phyloP scores from a whole-genome alignment of 2,113 vertebrate genomes.

The Ceratotherium simum region DNA sequence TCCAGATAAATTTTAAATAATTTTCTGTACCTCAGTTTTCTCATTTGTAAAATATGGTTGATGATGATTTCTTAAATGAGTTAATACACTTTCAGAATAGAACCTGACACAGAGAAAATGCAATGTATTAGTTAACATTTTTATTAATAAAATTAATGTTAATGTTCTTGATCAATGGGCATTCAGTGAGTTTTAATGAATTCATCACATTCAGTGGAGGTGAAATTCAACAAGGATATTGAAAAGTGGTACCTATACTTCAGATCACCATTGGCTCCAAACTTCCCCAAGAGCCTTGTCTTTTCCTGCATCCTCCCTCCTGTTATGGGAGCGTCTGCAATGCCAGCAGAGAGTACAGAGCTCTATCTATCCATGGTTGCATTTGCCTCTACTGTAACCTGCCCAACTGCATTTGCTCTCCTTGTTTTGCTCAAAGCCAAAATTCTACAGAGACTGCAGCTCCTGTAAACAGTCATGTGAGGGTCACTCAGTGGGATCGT shows the following conservation, averaged over 20 bases:
- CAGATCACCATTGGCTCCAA: not conserved
- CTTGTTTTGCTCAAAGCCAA: not conserved
- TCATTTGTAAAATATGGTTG: constrained; percentile 21
- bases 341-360: not conserved
- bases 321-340: not conserved
- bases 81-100: not conserved
- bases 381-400: not conserved
- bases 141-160: constrained; percentile 20
- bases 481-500: not conserved
- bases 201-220: not conserved
- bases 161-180: not conserved
- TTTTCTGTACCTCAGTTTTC: not conserved
- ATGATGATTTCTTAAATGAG: not conserved
- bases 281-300: not conserved
- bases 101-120: not conserved
- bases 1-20: constrained; percentile 8
- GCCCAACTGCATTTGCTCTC: not conserved
- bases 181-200: not conserved
- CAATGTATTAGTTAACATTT: not conserved
- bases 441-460: not conserved
- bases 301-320: not conserved
- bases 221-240: not conserved
- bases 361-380: not conserved
- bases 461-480: not conserved
- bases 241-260: not conserved